Base-by-base conservation (phyloP, 2,113 vertebrate species). In the Seriola rivoliana region DNA sequence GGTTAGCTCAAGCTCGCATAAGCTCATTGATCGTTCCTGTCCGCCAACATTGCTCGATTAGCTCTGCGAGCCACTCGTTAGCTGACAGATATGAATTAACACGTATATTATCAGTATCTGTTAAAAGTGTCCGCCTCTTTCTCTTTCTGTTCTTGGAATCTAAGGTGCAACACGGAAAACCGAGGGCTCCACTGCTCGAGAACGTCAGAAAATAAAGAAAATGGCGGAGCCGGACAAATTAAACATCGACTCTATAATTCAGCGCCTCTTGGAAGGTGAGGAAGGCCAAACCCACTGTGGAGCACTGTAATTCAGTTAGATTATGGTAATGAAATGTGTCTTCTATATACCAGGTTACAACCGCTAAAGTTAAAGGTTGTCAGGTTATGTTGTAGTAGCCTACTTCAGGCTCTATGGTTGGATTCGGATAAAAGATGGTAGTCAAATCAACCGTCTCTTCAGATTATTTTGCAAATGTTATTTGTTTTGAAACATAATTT, bases 161-260 rank as follows among this genome's bases (percentile, higher is more conserved):
- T 55, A 82, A 92, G 91, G 89, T 89, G 76, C 76, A 48, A 68
- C 86, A 38, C 89, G 73, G 76, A 88, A 92, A 85, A 80, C 73
- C 78, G 72, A 92, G 84, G 88, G 90, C 90, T 90, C 80, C 78
- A 62, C 88, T 89, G 85, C 89, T 84, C 82, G 93, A 93, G 89
- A 90, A 91, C 93, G 89, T 85, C 91, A 88, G 81, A 93, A 93
- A 89, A 91, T 78, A 91, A 82, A 88, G 92, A 96, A 96, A 96
- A 96, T 96, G 95, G 95, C 95, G 94, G 95, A 96, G 90, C 94
- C 95, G 92, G 95, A 96, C 94, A 99, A 98, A 95, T 96, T 99
- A 95, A 99, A 99, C 95, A 95, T 99, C 89, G 97, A 99, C 93
- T 99, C 97, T 80, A 97, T 98, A 95, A 99, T 99, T 95, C 97